phyloP scores from a whole-genome alignment of 2,888 invertebrate genomes.

The Hylaea fasciaria region DNA sequence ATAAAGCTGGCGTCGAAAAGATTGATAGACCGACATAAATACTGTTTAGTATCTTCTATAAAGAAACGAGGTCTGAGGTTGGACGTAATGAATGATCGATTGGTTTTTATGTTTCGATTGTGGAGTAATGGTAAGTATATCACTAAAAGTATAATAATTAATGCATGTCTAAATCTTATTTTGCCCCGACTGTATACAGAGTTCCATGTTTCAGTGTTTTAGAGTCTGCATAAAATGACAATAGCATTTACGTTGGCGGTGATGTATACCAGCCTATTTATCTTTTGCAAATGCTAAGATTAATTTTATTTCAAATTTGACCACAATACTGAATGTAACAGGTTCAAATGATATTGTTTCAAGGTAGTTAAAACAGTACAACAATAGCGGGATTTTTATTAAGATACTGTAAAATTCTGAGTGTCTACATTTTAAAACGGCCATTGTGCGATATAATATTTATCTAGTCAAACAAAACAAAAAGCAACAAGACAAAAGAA shows the following conservation, averaged over 20 bases:
- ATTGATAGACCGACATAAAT: constrained; percentile 41
- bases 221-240: no score
- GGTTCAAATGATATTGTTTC: neutral
- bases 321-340: no score
- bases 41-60: constrained; percentile 35
- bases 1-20: constrained; percentile 40
- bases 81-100: constrained; percentile 32
- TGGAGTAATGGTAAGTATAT: neutral
- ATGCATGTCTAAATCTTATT: no score
- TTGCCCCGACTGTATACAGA: no score
- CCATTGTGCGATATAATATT: constrained; percentile 41
- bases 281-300: no score
- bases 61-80: constrained; percentile 25
- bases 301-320: no score
- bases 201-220: no score
- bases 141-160: no score
- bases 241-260: no score
- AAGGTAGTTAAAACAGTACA: constrained; percentile 5
- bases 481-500: constrained; percentile 72
- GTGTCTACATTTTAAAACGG: constrained; percentile 17
- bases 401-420: constrained; percentile 16
- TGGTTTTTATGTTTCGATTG: neutral
- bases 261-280: no score
- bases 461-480: constrained; percentile 61
- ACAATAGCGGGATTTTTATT: constrained; percentile 17